Evolutionary conservation across 2,888 invertebrate genomes (phyloP).

Genomic region (Cerastis leucographa): DNA sequence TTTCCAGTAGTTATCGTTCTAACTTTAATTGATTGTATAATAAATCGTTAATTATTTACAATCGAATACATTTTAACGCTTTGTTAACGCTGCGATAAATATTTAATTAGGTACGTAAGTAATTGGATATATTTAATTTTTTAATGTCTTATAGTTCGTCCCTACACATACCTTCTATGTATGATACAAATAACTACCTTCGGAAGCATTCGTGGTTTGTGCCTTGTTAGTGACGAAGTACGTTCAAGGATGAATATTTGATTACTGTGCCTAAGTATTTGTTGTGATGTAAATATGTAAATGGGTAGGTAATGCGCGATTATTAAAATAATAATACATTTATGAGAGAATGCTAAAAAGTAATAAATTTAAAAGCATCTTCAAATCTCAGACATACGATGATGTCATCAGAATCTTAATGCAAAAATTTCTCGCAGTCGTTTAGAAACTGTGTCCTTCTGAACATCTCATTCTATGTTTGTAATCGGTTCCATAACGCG

Average conservation of each 20-base stretch:
- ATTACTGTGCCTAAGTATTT: constrained; percentile 18
- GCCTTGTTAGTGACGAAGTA: constrained; percentile 17
- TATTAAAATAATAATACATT: too few relatives aligned
- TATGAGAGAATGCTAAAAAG: too few relatives aligned
- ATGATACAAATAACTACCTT: constrained; percentile 11
- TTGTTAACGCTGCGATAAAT: constrained; percentile 29
- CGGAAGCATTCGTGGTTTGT: constrained; percentile 26
- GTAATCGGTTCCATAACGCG: background rate
- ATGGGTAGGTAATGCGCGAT: constrained; percentile 11
- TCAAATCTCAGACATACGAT: constrained; percentile 7
- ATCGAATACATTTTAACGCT: constrained; percentile 32
- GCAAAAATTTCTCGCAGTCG: constrained; percentile 6
- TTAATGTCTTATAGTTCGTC: background rate
- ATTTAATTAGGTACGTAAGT: constrained; percentile 6
- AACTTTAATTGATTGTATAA: constrained; percentile 10
- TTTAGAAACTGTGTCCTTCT: background rate
- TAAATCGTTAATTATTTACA: constrained; percentile 22
- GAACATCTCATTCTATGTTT: background rate
- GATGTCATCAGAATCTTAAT: constrained; percentile 13
- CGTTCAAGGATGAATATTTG: background rate
- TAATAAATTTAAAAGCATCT: background rate
- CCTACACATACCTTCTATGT: background rate
- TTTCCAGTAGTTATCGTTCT: constrained; percentile 40
- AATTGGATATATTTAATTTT: background rate
- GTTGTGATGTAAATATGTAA: constrained; percentile 3